Evolutionary conservation across 1,140 invertebrate genomes (phyloP).

Genomic region (Musca domestica): DNA sequence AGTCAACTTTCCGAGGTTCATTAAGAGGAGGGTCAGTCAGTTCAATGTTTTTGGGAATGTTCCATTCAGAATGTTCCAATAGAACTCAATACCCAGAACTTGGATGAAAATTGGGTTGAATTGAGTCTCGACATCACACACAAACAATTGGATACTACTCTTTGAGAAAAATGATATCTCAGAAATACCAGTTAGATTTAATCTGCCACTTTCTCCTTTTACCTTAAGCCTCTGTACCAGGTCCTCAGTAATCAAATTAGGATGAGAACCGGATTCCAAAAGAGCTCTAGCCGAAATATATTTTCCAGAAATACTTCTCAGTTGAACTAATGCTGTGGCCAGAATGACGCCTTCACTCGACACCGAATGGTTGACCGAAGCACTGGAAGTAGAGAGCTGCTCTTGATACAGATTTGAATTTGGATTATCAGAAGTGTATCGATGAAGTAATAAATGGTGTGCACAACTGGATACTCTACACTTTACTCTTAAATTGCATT

Average conservation of each 20-base stretch:
- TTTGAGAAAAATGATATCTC: too few species aligned
- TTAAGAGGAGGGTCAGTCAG: constrained; percentile 38
- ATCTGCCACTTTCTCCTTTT: too few species aligned
- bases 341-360: constrained; percentile 1
- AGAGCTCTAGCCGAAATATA: too few species aligned
- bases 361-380: too few species aligned
- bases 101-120: background rate
- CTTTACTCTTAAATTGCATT: too few species aligned
- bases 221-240: too few species aligned
- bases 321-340: constrained; percentile 1
- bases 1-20: too few species aligned
- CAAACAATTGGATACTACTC: too few species aligned
- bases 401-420: background rate
- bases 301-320: background rate
- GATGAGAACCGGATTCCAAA: too few species aligned
- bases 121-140: too few species aligned
- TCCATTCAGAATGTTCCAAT: constrained; percentile 13
- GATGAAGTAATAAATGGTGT: constrained; percentile 13
- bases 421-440: too few species aligned
- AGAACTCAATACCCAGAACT: constrained; percentile 3
- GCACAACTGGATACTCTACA: background rate
- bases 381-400: background rate
- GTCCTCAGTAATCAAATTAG: too few species aligned
- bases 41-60: constrained; percentile 29
- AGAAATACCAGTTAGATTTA: background rate